A percentile compares a stretch with the other conserved stretches of the same genome.
Evolutionary conservation across 2,888 invertebrate species (phyloP).

Genomic region (Dugesia japonica): DNA sequence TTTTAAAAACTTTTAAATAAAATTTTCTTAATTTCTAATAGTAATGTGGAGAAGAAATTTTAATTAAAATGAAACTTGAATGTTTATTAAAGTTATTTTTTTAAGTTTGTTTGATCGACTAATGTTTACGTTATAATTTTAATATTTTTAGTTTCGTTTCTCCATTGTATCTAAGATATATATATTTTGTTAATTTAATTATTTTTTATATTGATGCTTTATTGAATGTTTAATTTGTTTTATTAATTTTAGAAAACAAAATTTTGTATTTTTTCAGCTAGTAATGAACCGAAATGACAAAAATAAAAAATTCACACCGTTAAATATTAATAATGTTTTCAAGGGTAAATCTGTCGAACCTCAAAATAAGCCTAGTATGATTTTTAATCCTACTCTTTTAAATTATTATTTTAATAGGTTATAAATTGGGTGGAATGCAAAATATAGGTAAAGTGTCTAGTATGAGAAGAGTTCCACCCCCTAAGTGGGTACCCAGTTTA

Average conservation of each 20-base stretch:
- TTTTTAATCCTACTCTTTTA: not conserved
- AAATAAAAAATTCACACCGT: slow-evolving; percentile 25
- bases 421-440: slow-evolving; percentile 33
- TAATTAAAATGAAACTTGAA: too few species aligned
- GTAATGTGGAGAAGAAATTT: too few species aligned
- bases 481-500: slow-evolving; percentile 33
- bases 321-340: slow-evolving; percentile 28
- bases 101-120: not conserved
- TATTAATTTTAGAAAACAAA: too few species aligned
- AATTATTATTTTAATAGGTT: slow-evolving; percentile 12
- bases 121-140: slow-evolving; percentile 2
- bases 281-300: not conserved
- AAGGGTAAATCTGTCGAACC: slow-evolving; percentile 26
- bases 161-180: slow-evolving; percentile 20
- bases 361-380: slow-evolving; percentile 26
- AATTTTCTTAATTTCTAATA: too few species aligned
- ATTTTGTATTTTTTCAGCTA: too few species aligned
- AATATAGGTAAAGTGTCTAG: slow-evolving; percentile 29
- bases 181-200: not conserved
- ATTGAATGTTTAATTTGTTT: too few species aligned
- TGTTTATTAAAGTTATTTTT: too few species aligned
- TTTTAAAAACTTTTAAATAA: too few species aligned
- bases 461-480: slow-evolving; percentile 32
- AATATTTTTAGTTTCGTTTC: slow-evolving; percentile 16
- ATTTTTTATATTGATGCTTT: too few species aligned